Evolutionary conservation across 1,140 invertebrate species (phyloP).

Genomic region (Cydia fagiglandana): DNA sequence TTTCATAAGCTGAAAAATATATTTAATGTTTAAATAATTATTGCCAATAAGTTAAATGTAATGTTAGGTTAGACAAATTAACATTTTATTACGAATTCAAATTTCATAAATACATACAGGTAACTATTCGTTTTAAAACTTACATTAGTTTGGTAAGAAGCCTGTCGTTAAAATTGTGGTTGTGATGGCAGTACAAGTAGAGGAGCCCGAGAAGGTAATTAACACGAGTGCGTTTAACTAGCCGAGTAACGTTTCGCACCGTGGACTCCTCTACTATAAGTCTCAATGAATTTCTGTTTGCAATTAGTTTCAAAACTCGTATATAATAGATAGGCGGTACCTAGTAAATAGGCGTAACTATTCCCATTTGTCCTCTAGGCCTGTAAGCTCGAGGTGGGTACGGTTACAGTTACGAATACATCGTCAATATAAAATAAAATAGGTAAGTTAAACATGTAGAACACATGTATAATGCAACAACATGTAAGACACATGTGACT

Average conservation of each 20-base stretch:
- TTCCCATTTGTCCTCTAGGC: too few relatives aligned
- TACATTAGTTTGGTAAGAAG: constrained; percentile 47
- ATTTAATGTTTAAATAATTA: not conserved
- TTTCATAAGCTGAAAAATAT: too few relatives aligned
- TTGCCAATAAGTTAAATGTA: constrained; percentile 3
- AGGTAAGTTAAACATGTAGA: too few relatives aligned
- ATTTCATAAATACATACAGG: constrained; percentile 23
- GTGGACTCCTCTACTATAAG: too few relatives aligned
- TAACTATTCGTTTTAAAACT: constrained; percentile 12
- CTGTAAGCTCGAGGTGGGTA: too few relatives aligned
- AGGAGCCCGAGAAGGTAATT: too few relatives aligned
- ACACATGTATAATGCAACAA: too few relatives aligned
- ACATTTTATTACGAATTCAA: not conserved
- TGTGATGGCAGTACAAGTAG: constrained; percentile 6
- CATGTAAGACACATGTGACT: too few relatives aligned
- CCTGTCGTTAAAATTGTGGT: constrained; percentile 41
- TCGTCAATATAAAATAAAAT: too few relatives aligned
- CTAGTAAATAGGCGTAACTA: too few relatives aligned
- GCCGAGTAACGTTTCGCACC: not conserved
- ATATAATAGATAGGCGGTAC: not conserved
- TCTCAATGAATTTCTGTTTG: not conserved
- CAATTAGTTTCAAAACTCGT: constrained; percentile 6
- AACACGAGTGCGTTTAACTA: not conserved
- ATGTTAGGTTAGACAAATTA: constrained; percentile 12
- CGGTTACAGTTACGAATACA: too few relatives aligned